Conservation (phyloP, 2,888 invertebrate species). For the Flabesymbios commensalis region DNA sequence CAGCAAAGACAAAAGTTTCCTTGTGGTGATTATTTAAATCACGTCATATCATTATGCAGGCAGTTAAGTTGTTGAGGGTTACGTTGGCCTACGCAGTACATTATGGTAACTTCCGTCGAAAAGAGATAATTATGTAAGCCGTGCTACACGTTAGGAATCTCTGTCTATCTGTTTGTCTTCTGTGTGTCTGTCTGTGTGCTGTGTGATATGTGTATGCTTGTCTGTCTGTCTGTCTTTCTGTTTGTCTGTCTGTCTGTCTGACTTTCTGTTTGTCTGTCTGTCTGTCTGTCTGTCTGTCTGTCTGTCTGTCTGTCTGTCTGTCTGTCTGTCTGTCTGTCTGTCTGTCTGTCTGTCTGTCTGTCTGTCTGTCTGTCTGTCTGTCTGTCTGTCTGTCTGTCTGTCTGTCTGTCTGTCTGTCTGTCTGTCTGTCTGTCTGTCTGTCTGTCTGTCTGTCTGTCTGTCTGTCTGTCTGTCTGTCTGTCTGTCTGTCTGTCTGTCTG, state of each 20-base stretch:
- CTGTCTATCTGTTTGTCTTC: no score
- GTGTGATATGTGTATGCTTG: conserved; percentile 2
- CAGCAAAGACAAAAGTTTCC: no score
- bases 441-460: not conserved
- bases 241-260: no score
- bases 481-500: conserved; percentile 9
- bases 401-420: not conserved
- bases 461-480: conserved; percentile 5
- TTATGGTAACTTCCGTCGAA: no score
- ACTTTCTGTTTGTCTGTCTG: conserved; percentile 12
- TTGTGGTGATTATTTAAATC: no score
- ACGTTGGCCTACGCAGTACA: no score
- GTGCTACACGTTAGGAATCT: no score
- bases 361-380: conserved; percentile 1
- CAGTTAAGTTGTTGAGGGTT: no score
- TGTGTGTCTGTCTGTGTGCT: no score
- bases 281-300: conserved; percentile 7
- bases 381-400: not conserved
- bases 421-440: not conserved
- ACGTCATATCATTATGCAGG: no score
- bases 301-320: conserved; percentile 8
- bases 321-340: conserved; percentile 3
- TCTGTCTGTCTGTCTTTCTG: no score
- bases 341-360: not conserved
- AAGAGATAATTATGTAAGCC: no score